These are phyloP conservation scores for Metaphire vulgaris DNA, from an alignment of 1,140 invertebrate species.

Conservation along the genomic window DNA sequence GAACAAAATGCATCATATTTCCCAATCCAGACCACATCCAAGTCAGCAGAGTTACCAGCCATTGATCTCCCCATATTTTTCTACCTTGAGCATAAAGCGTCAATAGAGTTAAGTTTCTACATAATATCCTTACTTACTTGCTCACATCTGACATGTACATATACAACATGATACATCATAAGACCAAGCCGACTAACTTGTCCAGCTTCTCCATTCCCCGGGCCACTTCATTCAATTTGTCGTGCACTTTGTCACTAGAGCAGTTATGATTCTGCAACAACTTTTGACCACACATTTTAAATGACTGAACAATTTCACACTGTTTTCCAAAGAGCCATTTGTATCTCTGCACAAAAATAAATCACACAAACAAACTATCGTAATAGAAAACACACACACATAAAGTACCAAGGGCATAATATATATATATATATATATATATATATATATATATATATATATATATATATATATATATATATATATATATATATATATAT, in stretches of 20 bases:
- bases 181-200: conserved; percentile 57
- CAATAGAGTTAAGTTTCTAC: not conserved
- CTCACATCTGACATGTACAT: not conserved
- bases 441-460: too few relatives aligned
- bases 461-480: too few relatives aligned
- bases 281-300: conserved; percentile 95
- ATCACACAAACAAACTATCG: too few relatives aligned
- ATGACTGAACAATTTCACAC: conserved; percentile 89
- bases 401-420: too few relatives aligned
- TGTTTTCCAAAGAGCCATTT: conserved; percentile 96
- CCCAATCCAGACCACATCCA: too few relatives aligned
- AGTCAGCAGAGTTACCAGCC: too few relatives aligned
- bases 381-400: too few relatives aligned
- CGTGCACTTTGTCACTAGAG: conserved; percentile 88
- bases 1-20: too few relatives aligned
- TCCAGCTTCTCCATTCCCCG: conserved; percentile 85
- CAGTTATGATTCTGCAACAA: conserved; percentile 91
- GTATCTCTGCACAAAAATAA: conserved; percentile 68
- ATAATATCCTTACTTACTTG: not conserved
- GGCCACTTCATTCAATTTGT: conserved; percentile 85
- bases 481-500: too few relatives aligned
- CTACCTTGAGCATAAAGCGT: too few relatives aligned
- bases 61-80: too few relatives aligned
- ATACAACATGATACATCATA: not conserved
- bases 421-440: too few relatives aligned